Percentiles rank a stretch among this genome's conserved stretches.
Evolutionary conservation across 2,888 invertebrate genomes (phyloP).

Genomic region (Pseudococcus viburni): DNA sequence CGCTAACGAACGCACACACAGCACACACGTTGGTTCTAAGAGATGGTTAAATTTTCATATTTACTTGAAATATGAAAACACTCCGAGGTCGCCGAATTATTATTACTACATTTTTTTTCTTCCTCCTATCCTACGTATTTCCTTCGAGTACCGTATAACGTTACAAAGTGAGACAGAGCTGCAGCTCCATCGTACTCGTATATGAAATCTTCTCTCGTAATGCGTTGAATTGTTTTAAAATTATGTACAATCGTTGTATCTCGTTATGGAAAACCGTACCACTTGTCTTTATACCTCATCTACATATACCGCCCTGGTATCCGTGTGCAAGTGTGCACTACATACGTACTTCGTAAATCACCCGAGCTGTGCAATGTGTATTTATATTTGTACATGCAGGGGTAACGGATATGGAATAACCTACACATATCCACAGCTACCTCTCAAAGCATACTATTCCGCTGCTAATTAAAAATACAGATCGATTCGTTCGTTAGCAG

Average conservation of each 20-base stretch:
- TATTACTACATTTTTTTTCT: slow-evolving; percentile 20
- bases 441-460: neutral
- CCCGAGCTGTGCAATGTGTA: neutral
- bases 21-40: neutral
- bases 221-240: slow-evolving; percentile 29
- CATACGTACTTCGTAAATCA: neutral
- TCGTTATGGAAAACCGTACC: slow-evolving; percentile 24
- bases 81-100: slow-evolving; percentile 32
- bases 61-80: slow-evolving; percentile 48
- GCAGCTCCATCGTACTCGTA: neutral
- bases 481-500: neutral
- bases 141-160: neutral
- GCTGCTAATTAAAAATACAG: slow-evolving; percentile 13
- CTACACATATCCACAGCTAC: neutral
- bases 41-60: slow-evolving; percentile 32
- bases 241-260: slow-evolving; percentile 34
- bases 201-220: slow-evolving; percentile 2
- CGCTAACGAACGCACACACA: slow-evolving; percentile 21
- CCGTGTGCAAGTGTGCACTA: neutral
- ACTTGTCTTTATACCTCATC: slow-evolving; percentile 1
- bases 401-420: neutral
- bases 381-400: neutral
- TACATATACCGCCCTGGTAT: neutral
- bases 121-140: neutral
- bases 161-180: neutral